phyloP scores from a whole-genome alignment of 2,113 vertebrate genomes.

The Oncorhynchus mykiss region DNA sequence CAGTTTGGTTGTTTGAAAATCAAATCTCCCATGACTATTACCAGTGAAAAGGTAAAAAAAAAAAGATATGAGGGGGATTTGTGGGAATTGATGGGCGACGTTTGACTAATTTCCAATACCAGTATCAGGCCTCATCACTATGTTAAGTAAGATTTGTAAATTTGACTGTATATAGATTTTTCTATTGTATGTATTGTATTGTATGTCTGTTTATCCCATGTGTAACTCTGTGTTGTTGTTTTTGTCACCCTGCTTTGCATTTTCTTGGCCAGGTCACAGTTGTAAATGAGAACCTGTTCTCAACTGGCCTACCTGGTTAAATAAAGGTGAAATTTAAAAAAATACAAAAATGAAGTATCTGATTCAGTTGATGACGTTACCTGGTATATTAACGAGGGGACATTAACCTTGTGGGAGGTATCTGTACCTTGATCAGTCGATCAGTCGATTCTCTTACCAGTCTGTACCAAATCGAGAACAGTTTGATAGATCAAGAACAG shows the following conservation, averaged over 20 bases:
- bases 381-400: too few relatives aligned
- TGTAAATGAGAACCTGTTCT: too few relatives aligned
- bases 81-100: neutral
- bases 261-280: too few relatives aligned
- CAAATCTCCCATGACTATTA: neutral
- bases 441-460: neutral
- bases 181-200: too few relatives aligned
- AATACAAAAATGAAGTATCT: too few relatives aligned
- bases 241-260: too few relatives aligned
- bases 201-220: too few relatives aligned
- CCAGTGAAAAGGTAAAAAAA: neutral
- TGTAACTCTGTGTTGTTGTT: too few relatives aligned
- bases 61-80: neutral
- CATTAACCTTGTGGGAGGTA: neutral
- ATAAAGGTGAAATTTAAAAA: too few relatives aligned
- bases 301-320: too few relatives aligned
- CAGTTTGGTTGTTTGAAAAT: neutral
- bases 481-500: constrained; percentile 39
- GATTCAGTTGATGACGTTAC: too few relatives aligned
- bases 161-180: too few relatives aligned
- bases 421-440: neutral
- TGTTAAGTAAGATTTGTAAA: neutral
- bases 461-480: constrained; percentile 26
- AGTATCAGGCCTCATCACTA: neutral
- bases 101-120: neutral